Conservation (phyloP, 2,113 vertebrate genomes). For the Campylomormyrus tamandua region DNA sequence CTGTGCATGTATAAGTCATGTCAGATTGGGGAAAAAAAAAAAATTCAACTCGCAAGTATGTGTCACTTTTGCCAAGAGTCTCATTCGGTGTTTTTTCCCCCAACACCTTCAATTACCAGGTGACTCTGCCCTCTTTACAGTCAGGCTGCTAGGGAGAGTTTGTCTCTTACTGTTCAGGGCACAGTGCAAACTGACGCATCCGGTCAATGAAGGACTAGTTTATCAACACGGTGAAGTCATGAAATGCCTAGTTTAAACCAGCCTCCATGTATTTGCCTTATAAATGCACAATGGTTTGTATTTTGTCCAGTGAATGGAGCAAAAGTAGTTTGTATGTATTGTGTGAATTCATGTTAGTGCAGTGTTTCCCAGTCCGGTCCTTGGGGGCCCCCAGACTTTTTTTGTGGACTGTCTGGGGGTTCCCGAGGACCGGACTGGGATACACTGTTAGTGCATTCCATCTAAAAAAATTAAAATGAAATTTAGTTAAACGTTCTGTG, state of each 20-base stretch:
- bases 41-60: neutral
- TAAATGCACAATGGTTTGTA: constrained; percentile 80
- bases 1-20: neutral
- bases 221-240: constrained; percentile 53
- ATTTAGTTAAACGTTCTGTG: constrained; percentile 35
- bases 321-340: constrained; percentile 63
- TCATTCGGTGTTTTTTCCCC: neutral
- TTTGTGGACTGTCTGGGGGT: neutral
- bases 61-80: neutral
- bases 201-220: constrained; percentile 14
- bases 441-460: constrained; percentile 33
- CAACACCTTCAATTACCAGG: neutral
- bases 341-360: constrained; percentile 54
- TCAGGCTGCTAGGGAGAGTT: neutral
- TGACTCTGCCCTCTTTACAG: neutral
- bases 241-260: constrained; percentile 69
- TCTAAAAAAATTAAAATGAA: constrained; percentile 44
- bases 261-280: constrained; percentile 94
- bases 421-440: neutral
- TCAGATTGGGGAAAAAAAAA: neutral
- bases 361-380: neutral
- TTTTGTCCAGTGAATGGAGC: constrained; percentile 65
- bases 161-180: neutral
- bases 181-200: neutral
- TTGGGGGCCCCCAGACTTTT: neutral